Conservation (phyloP, 2,797 vertebrate genomes). For the Sciurus vulgaris region DNA sequence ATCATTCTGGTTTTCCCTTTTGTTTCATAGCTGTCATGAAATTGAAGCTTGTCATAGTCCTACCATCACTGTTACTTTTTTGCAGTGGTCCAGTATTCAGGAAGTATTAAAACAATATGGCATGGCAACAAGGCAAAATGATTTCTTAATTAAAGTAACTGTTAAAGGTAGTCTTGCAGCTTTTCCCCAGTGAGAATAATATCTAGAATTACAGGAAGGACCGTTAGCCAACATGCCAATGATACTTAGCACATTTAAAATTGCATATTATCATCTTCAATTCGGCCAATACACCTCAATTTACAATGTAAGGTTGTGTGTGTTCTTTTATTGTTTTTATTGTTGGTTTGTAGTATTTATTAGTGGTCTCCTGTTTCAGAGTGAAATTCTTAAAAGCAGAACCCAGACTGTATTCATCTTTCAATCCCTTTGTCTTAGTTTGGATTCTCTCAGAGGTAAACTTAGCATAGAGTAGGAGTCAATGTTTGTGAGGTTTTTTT, state of each 20-base stretch:
- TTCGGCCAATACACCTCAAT: neutral
- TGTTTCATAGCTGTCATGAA: neutral
- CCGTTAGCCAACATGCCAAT: neutral
- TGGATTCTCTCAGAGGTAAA: conserved; percentile 3
- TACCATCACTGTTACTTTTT: neutral
- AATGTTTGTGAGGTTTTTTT: neutral
- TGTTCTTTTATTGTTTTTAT: neutral
- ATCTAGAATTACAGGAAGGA: neutral
- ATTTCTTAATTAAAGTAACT: neutral
- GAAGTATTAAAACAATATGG: neutral
- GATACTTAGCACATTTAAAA: neutral
- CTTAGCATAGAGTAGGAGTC: neutral
- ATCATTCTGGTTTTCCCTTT: neutral
- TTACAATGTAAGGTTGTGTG: neutral
- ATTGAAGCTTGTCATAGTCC: neutral
- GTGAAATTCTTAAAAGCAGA: neutral
- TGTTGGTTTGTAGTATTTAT: neutral
- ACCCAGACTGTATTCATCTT: neutral
- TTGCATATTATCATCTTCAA: neutral
- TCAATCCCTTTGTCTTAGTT: neutral
- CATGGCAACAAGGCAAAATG: neutral
- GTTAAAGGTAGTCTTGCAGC: neutral
- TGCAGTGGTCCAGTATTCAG: neutral
- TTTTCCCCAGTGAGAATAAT: neutral
- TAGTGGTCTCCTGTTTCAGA: neutral